Evolutionary conservation across 2,797 vertebrate genomes (phyloP), one percentile per base, ranked within the genome.

Genomic region (Sphenodon punctatus): DNA sequence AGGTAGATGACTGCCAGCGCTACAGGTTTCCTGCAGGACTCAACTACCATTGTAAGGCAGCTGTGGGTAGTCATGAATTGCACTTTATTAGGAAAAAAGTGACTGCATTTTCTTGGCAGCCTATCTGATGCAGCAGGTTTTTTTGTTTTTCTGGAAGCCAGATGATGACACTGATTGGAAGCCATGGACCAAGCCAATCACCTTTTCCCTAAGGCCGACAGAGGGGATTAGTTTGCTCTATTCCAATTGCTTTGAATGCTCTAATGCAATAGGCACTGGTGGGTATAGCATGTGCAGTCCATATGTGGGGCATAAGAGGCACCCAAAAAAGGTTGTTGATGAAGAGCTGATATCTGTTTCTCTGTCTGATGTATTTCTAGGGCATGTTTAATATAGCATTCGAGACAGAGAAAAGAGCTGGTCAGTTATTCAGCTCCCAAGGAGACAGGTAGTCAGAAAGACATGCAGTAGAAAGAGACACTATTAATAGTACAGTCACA

Each of bases 1-100:
- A 88, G 56, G 15, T 45, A 79, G 42, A 78, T 91, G 85, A 89
- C 59, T 88, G 79, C 77, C 65, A 84, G 63, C 73, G 91, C 80
- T 43, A 67, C 45, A 65, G 68, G 43, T 87, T 85, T 91, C 80
- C 75, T 76, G 49, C 45, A 86, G 82, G 69, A 90, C 38, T 87
- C 42, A 48, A 86, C 68, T 63, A 53, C 78, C 15, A 65, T 67
- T 61, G 19, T 76, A 87, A 30, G 94, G 87, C 89, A 91, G 91
- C 39, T n/a, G 78, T 85, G 90, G 86, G 81, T 90, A 95, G 82
- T 34, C n/a, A 80, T 13, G 11, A 55, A 65, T 14, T 65, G 53
- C 83, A 72, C 38, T 84, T 89, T 10, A 65, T 76, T 27, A 84
- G 93, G 55, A 86, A 43, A 55, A 53, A 16, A 86, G 20, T 25